Conservation (phyloP, 2,113 vertebrate species). For the Alexandromys fortis region DNA sequence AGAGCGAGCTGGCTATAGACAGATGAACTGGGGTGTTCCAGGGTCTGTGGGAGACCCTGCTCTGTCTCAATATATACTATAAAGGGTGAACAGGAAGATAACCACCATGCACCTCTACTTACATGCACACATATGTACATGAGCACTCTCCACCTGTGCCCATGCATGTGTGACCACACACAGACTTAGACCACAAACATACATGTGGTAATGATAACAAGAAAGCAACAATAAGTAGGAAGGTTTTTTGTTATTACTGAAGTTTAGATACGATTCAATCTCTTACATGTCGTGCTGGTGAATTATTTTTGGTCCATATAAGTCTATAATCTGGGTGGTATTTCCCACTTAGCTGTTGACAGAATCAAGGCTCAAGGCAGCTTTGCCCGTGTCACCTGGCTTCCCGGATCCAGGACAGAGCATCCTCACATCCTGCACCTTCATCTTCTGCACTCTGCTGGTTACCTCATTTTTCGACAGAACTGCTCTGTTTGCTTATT, state of each 20-base stretch:
- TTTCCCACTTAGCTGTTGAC: neutral
- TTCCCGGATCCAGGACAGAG: neutral
- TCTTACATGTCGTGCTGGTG: neutral
- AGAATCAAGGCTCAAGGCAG: neutral
- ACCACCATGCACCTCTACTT: neutral
- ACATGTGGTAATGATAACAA: neutral
- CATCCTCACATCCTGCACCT: fast-evolving
- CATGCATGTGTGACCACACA: neutral
- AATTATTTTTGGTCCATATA: neutral
- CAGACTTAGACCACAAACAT: neutral
- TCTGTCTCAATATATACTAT: neutral
- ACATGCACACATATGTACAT: neutral
- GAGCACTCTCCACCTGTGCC: neutral
- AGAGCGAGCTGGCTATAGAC: neutral
- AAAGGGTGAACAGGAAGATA: neutral
- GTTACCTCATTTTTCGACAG: neutral
- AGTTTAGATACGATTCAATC: neutral
- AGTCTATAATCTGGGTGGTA: neutral
- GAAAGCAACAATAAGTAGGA: neutral
- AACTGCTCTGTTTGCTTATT: neutral
- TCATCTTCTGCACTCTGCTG: neutral
- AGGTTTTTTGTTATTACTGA: neutral
- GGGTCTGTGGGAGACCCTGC: neutral
- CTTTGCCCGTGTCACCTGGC: fast-evolving
- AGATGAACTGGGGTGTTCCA: neutral